A percentile compares a stretch with the other conserved stretches of the same genome.
phyloP scores from a whole-genome alignment of 2,888 invertebrate species.

The Dolomedes plantarius region DNA sequence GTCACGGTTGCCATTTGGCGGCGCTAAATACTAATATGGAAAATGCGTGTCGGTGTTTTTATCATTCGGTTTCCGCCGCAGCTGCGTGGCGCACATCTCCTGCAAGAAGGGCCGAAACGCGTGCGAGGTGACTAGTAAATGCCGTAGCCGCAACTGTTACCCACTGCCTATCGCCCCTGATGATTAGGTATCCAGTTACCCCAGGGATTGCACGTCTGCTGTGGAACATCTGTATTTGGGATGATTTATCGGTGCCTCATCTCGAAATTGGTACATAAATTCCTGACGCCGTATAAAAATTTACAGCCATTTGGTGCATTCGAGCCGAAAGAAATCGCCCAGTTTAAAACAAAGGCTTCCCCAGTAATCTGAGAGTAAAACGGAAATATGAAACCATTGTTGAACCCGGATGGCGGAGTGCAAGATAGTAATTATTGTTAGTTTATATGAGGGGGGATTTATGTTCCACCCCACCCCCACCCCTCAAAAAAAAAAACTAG shows the following conservation, averaged over 20 bases:
- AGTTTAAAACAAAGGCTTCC: too few relatives aligned
- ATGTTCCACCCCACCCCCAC: too few relatives aligned
- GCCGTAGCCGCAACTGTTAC: conserved; percentile 9
- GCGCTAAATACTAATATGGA: conserved; percentile 54
- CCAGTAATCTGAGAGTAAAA: too few relatives aligned
- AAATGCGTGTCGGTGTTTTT: conserved; percentile 49
- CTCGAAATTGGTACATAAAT: too few relatives aligned
- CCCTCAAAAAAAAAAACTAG: too few relatives aligned
- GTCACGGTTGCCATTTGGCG: conserved; percentile 43
- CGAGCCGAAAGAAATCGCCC: too few relatives aligned
- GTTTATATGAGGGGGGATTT: too few relatives aligned
- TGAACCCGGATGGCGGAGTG: too few relatives aligned
- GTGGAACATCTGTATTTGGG: neutral
- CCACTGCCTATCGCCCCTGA: neutral
- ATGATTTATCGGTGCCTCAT: neutral
- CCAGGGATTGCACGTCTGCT: neutral
- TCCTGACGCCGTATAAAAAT: too few relatives aligned
- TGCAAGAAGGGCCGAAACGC: neutral
- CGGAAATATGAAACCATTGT: too few relatives aligned
- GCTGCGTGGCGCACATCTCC: conserved; percentile 6
- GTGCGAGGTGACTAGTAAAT: neutral
- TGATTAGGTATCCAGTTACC: neutral
- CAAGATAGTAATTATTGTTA: too few relatives aligned
- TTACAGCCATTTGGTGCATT: too few relatives aligned
- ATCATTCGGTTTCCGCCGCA: conserved; percentile 6